phyloP scores from a whole-genome alignment of 1,140 invertebrate genomes.

The Euwallacea similis region DNA sequence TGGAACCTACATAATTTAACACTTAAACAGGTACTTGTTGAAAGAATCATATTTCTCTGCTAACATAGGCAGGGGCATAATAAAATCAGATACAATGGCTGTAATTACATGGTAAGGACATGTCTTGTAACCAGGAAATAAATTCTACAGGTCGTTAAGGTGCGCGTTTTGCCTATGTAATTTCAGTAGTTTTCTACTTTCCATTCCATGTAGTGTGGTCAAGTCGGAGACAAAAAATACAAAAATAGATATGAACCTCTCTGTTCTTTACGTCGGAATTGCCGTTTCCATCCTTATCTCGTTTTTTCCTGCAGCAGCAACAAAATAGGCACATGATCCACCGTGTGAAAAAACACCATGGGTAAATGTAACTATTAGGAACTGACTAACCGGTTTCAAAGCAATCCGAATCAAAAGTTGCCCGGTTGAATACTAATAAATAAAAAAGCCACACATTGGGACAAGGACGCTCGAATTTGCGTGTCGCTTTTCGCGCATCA shows the following conservation, averaged over 20 bases:
- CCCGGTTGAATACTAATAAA: not conserved
- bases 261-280: not conserved
- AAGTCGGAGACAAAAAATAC: not conserved
- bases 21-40: too few relatives aligned
- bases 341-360: not conserved
- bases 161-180: not conserved
- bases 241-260: not conserved
- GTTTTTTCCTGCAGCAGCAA: not conserved
- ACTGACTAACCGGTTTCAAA: not conserved
- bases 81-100: not conserved
- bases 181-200: not conserved
- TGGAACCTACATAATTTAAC: too few relatives aligned
- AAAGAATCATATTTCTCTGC: too few relatives aligned
- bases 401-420: not conserved
- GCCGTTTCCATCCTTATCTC: not conserved
- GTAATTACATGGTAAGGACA: not conserved
- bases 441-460: not conserved
- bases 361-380: not conserved
- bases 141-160: too few relatives aligned
- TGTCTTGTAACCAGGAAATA: not conserved
- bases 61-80: too few relatives aligned
- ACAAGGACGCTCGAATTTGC: not conserved
- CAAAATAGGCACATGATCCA: conserved; percentile 2
- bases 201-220: not conserved
- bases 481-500: not conserved